Evolutionary conservation across 1,140 invertebrate genomes (phyloP).

Genomic region (Pogonognathellus flavescens): DNA sequence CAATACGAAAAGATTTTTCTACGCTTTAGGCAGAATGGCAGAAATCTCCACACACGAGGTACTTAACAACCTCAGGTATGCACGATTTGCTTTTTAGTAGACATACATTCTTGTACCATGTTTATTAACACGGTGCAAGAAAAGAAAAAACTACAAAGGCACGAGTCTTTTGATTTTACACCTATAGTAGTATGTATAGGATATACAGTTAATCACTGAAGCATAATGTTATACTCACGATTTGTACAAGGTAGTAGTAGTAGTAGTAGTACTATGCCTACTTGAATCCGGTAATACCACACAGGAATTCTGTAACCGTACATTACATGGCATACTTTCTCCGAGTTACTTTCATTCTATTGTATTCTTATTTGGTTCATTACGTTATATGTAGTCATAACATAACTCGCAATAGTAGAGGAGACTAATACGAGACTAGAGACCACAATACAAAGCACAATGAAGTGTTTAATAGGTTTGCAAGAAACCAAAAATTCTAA

Average conservation of each 20-base stretch:
- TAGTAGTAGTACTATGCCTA: not conserved
- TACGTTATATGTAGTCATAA: too few species aligned
- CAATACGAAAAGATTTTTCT: not conserved
- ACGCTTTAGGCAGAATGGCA: not conserved
- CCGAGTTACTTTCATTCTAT: not conserved
- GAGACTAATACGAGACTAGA: too few species aligned
- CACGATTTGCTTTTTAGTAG: too few species aligned
- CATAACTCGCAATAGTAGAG: too few species aligned
- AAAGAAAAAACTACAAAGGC: too few species aligned
- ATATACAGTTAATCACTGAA: not conserved
- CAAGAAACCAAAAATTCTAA: not conserved
- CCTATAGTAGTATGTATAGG: too few species aligned
- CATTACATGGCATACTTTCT: not conserved
- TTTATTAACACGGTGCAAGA: too few species aligned
- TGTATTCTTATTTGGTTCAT: not conserved
- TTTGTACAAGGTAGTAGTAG: too few species aligned
- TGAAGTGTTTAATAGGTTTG: not conserved
- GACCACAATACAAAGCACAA: not conserved
- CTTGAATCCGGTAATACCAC: not conserved
- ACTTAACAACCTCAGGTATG: not conserved
- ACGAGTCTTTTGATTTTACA: too few species aligned
- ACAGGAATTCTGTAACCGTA: too few species aligned
- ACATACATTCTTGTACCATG: too few species aligned
- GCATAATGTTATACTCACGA: too few species aligned
- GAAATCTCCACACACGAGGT: not conserved